Conservation (phyloP, 2,888 invertebrate species). For the Phengaris alcon region DNA sequence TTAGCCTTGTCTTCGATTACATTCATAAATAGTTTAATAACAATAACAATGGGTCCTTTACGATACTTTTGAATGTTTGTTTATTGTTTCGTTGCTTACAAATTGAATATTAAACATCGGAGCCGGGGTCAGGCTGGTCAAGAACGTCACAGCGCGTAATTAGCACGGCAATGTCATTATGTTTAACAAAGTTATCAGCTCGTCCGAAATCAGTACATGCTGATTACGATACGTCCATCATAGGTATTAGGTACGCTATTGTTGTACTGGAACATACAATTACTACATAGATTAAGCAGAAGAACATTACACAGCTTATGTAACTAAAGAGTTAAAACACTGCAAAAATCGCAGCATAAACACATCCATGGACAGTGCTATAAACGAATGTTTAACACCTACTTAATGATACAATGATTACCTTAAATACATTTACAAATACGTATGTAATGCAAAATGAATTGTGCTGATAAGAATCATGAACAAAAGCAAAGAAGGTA, state of each 20-base stretch:
- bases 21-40: conserved; percentile 32
- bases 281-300: background rate
- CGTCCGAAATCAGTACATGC: background rate
- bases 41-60: conserved; percentile 32
- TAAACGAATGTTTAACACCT: too few species aligned
- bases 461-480: too few species aligned
- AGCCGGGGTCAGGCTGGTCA: conserved; percentile 13
- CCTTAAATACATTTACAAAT: too few species aligned
- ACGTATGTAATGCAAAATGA: too few species aligned
- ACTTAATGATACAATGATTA: too few species aligned
- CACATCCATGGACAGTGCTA: too few species aligned
- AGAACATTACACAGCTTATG: too few species aligned
- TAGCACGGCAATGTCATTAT: conserved; percentile 11
- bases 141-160: conserved; percentile 21
- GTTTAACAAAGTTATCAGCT: conserved; percentile 8
- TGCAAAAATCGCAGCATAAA: too few species aligned
- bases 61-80: conserved; percentile 27
- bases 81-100: conserved; percentile 28
- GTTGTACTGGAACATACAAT: background rate
- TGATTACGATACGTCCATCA: background rate
- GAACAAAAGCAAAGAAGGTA: too few species aligned
- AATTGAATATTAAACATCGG: conserved; percentile 20
- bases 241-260: background rate
- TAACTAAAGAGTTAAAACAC: too few species aligned
- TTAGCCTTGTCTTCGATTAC: conserved; percentile 65